A percentile compares a stretch with the other conserved stretches of the same genome.
These are phyloP conservation scores for Polietes domitor DNA, from an alignment of 2,888 invertebrate genomes.

Conservation along the genomic window DNA sequence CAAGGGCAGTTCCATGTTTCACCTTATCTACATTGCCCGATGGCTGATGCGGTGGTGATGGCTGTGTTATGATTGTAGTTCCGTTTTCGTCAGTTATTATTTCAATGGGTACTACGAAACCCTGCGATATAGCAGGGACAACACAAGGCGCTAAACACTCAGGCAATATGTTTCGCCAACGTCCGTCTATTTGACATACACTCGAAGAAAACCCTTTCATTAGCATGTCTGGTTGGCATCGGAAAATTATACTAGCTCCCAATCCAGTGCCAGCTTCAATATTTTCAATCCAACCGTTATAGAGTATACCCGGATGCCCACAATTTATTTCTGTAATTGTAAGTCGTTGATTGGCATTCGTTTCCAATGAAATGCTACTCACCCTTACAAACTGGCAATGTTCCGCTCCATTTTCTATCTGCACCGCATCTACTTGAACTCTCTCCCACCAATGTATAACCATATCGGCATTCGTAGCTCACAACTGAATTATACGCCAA, in stretches of 20 bases:
- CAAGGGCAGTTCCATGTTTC: conserved; percentile 86
- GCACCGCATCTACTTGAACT: conserved; percentile 95
- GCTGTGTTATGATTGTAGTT: conserved; percentile 74
- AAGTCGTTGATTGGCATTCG: conserved; percentile 19
- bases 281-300: conserved; percentile 97
- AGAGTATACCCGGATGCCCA: conserved; percentile 94
- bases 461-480: conserved; percentile 97
- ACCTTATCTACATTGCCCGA: conserved; percentile 82
- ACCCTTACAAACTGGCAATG: conserved; percentile 96
- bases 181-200: conserved; percentile 95
- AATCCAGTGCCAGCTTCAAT: conserved; percentile 93
- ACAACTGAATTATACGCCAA: conserved; percentile 97
- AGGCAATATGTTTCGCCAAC: conserved; percentile 96
- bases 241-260: conserved; percentile 95
- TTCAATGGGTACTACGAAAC: conserved; percentile 85
- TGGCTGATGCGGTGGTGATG: conserved; percentile 70
- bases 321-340: conserved; percentile 94
- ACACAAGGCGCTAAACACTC: conserved; percentile 96
- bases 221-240: conserved; percentile 95
- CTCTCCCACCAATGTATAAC: conserved; percentile 94
- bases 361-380: conserved; percentile 44
- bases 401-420: conserved; percentile 96
- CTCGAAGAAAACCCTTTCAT: conserved; percentile 94
- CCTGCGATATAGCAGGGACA: conserved; percentile 93
- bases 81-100: conserved; percentile 78